Percentiles rank a stretch among this genome's conserved stretches.
Conservation (phyloP, 2,113 vertebrate species). For the Alligator sinensis region DNA sequence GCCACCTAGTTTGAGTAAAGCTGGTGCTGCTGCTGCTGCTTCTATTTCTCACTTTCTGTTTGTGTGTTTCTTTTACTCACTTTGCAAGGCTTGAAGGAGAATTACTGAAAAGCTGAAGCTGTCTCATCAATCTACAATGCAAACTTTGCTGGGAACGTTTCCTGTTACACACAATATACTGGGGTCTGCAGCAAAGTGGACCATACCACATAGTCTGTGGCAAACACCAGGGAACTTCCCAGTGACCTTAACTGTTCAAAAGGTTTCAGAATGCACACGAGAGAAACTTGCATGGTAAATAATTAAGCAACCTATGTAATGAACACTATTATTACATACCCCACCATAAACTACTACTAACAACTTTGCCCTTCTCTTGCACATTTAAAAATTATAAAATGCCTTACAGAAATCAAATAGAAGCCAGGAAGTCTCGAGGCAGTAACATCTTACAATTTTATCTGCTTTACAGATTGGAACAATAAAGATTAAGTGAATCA, state of each 20-base stretch:
- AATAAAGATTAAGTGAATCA: background rate
- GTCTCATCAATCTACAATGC: background rate
- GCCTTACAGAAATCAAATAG: background rate
- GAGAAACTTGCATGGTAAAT: background rate
- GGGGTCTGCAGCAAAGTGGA: background rate
- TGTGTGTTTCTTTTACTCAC: background rate
- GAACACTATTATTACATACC: background rate
- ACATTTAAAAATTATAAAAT: background rate
- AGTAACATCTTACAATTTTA: background rate
- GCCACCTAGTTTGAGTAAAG: background rate
- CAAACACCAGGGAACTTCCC: constrained; percentile 13
- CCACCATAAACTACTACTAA: background rate
- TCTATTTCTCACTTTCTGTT: background rate
- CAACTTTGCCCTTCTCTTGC: background rate
- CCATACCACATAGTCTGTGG: background rate
- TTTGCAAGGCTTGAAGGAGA: background rate
- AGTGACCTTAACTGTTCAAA: background rate
- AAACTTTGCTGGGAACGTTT: background rate
- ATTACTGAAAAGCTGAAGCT: background rate
- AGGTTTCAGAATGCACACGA: background rate
- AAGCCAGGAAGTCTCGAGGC: background rate
- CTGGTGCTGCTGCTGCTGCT: background rate
- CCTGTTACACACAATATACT: background rate
- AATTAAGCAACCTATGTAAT: background rate
- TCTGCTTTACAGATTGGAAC: background rate